These are phyloP conservation scores for Mastacembelus armatus DNA, from an alignment of 2,797 vertebrate genomes.

Conservation along the genomic window DNA sequence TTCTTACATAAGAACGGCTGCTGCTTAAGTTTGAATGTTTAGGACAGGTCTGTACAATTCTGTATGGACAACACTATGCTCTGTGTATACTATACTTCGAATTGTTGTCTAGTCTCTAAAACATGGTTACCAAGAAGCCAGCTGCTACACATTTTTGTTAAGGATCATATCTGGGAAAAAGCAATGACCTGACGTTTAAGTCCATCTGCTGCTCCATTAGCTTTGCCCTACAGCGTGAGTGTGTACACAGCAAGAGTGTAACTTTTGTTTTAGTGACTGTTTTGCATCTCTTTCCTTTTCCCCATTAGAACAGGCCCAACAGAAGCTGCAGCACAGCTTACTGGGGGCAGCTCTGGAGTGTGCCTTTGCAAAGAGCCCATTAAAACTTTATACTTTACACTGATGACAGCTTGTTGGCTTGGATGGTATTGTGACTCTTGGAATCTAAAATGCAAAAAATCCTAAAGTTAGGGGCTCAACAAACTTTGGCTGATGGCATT, in stretches of 20 bases:
- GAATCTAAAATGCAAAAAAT: conserved; percentile 24
- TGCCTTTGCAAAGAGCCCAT: conserved; percentile 14
- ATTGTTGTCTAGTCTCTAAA: too few relatives aligned
- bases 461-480: conserved; percentile 6
- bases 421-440: conserved; percentile 5
- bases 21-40: conserved; percentile 38
- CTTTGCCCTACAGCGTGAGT: conserved; percentile 17
- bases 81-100: background rate
- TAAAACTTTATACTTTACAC: background rate
- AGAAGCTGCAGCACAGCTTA: conserved; percentile 35
- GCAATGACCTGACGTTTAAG: conserved; percentile 5
- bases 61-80: conserved; percentile 8
- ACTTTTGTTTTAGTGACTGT: conserved; percentile 56
- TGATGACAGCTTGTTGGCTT: conserved; percentile 26
- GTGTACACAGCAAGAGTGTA: conserved; percentile 24
- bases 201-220: conserved; percentile 42
- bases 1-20: conserved; percentile 66
- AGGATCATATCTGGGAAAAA: background rate
- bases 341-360: conserved; percentile 2
- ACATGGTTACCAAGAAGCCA: background rate
- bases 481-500: background rate
- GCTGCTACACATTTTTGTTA: background rate
- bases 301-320: conserved; percentile 18
- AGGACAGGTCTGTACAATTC: conserved; percentile 20
- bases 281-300: conserved; percentile 42